These are phyloP conservation scores for Gastrophysa polygoni DNA, from an alignment of 2,888 invertebrate genomes.

Conservation along the genomic window DNA sequence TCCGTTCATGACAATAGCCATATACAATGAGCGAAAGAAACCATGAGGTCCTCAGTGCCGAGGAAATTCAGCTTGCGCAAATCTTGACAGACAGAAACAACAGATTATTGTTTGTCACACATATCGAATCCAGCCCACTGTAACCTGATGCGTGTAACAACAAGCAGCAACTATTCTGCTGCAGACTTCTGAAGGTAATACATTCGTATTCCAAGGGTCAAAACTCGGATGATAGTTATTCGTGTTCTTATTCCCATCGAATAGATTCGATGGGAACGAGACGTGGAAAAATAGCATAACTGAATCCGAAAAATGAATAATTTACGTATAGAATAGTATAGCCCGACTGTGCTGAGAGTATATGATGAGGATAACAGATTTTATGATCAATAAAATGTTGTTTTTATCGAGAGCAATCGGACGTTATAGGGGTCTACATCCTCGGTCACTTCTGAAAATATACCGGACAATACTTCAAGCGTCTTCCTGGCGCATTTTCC, in stretches of 20 bases:
- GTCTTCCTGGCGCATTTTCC: conserved; percentile 20
- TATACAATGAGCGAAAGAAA: too few species aligned
- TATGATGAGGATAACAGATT: conserved; percentile 40
- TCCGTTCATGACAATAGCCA: too few species aligned
- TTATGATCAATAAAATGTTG: conserved; percentile 39
- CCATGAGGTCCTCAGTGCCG: too few species aligned
- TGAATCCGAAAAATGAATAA: conserved; percentile 31
- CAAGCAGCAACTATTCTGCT: too few species aligned
- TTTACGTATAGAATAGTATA: conserved; percentile 28
- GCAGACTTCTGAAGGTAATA: too few species aligned
- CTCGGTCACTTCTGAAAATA: conserved; percentile 35
- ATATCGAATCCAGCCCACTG: too few species aligned
- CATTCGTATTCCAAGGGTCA: too few species aligned
- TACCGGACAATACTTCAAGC: conserved; percentile 38
- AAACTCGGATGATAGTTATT: background rate
- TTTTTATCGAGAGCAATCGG: conserved; percentile 38
- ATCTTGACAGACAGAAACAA: too few species aligned
- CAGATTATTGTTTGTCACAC: too few species aligned
- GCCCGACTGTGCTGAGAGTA: conserved; percentile 30
- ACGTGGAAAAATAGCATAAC: conserved; percentile 25
- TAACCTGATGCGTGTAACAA: too few species aligned
- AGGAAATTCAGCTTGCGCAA: too few species aligned
- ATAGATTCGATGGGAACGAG: conserved; percentile 21
- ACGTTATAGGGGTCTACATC: conserved; percentile 30
- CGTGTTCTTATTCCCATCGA: background rate